Percentiles rank a stretch among this genome's conserved stretches.
These are phyloP conservation scores for Gobio gobio DNA, from an alignment of 2,113 vertebrate species.

Conservation along the genomic window DNA sequence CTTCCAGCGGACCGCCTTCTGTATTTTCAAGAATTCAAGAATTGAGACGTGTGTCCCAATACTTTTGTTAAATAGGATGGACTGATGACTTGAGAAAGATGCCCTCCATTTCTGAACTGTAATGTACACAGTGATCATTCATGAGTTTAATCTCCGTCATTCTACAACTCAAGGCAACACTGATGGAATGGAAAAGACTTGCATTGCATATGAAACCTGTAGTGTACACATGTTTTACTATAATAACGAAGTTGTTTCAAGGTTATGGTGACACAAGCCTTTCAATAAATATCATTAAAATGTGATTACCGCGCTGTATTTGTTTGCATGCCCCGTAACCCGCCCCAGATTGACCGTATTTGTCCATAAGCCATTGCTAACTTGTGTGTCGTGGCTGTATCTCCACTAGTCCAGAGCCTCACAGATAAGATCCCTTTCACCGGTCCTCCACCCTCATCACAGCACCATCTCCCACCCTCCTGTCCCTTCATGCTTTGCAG, in stretches of 20 bases:
- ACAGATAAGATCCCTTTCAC: conserved; percentile 55
- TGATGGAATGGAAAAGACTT: not conserved
- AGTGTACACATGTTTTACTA: not conserved
- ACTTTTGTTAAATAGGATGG: not conserved
- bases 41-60: too few relatives aligned
- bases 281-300: not conserved
- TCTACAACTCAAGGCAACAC: not conserved
- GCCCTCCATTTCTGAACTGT: not conserved
- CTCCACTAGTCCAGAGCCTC: conserved; percentile 55
- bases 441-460: conserved; percentile 53
- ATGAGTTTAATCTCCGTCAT: not conserved
- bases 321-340: conserved; percentile 14
- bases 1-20: too few relatives aligned
- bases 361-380: conserved; percentile 16
- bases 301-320: not conserved
- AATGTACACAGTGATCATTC: not conserved
- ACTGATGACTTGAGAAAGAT: not conserved
- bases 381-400: conserved; percentile 3
- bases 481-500: conserved; percentile 69
- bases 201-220: not conserved
- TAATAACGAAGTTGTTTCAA: not conserved
- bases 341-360: not conserved
- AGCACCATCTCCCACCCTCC: conserved; percentile 43
- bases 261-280: not conserved
- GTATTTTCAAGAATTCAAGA: too few relatives aligned